A percentile compares a stretch with the other conserved stretches of the same genome.
Evolutionary conservation across 2,113 vertebrate species (phyloP).

Genomic region (Psilopsiagon aurifrons): DNA sequence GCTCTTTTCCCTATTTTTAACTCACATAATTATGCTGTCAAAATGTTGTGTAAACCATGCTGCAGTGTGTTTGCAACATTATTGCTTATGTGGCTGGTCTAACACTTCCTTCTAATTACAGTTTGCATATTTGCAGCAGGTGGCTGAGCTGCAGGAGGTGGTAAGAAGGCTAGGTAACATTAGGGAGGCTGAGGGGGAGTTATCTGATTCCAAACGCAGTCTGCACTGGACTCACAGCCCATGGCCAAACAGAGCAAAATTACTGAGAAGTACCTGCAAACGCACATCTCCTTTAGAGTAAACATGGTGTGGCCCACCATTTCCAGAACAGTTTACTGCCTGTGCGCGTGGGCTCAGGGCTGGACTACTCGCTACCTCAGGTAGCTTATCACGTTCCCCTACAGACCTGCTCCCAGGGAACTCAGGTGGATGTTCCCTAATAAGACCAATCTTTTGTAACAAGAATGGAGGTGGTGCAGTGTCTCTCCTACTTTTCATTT

Average conservation of each 20-base stretch:
- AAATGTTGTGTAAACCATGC: neutral
- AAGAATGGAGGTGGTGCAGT: neutral
- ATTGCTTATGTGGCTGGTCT: neutral
- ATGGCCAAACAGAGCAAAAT: neutral
- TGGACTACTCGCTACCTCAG: rapidly evolving
- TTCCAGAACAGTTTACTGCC: neutral
- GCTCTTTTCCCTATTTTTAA: neutral
- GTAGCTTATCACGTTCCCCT: neutral
- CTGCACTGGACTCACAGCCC: neutral
- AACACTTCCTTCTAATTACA: neutral
- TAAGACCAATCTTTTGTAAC: neutral
- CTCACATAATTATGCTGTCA: neutral
- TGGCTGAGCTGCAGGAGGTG: slow-evolving; percentile 9
- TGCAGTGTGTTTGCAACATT: neutral
- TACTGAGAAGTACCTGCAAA: neutral
- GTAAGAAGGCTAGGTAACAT: neutral
- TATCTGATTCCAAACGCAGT: neutral
- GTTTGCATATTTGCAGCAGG: neutral
- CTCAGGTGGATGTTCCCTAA: neutral
- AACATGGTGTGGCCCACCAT: neutral
- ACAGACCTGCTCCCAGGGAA: neutral
- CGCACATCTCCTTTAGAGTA: neutral
- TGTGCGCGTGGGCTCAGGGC: neutral
- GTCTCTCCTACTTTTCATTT: neutral
- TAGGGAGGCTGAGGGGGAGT: neutral